These are phyloP conservation scores for Tachycineta bicolor DNA, from an alignment of 2,113 vertebrate genomes.

Conservation along the genomic window DNA sequence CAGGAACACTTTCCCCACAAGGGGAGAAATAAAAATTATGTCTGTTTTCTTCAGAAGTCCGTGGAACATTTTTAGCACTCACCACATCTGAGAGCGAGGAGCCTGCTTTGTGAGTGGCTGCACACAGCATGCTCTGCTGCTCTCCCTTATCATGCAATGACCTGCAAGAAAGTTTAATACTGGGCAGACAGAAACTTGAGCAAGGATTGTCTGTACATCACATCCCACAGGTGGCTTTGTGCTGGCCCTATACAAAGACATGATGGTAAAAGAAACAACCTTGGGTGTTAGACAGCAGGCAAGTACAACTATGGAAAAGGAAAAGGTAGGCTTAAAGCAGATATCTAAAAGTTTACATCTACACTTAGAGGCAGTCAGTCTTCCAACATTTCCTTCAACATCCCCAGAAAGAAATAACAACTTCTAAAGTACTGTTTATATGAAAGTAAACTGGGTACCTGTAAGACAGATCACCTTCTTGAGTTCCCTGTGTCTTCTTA, in stretches of 20 bases:
- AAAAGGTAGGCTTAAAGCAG: background rate
- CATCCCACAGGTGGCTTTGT: background rate
- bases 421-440: background rate
- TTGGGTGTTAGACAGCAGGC: background rate
- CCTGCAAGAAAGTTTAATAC: background rate
- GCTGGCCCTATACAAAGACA: background rate
- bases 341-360: background rate
- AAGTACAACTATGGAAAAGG: background rate
- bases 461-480: background rate
- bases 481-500: background rate
- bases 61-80: background rate
- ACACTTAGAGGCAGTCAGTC: background rate
- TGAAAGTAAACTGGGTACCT: background rate
- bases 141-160: background rate
- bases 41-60: background rate
- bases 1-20: background rate
- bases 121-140: background rate
- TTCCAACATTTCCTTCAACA: background rate
- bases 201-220: background rate
- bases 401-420: background rate
- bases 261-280: background rate
- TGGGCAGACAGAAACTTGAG: background rate
- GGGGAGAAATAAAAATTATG: background rate
- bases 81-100: background rate
- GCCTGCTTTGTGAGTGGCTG: background rate